These are phyloP conservation scores for Myiozetetes cayanensis DNA, from an alignment of 2,113 vertebrate species.

Conservation along the genomic window DNA sequence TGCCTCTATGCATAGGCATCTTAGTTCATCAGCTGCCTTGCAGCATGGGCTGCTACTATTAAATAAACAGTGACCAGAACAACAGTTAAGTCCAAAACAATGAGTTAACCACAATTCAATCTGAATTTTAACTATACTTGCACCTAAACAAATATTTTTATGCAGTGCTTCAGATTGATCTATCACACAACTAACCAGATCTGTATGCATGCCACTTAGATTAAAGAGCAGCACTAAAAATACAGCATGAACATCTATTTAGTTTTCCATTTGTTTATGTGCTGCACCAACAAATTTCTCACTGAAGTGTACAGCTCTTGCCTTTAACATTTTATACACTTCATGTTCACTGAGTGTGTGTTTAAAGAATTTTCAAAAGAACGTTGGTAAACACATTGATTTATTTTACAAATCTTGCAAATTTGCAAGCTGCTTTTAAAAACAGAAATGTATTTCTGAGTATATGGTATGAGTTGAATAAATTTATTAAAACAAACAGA, in stretches of 20 bases:
- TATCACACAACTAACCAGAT: background rate
- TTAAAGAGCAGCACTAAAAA: background rate
- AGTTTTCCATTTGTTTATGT: background rate
- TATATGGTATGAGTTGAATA: slow-evolving; percentile 20
- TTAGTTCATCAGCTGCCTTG: background rate
- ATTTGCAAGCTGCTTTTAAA: slow-evolving; percentile 8
- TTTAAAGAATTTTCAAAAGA: background rate
- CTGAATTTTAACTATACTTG: background rate
- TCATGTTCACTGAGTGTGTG: background rate
- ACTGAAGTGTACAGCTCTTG: background rate
- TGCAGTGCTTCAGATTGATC: background rate
- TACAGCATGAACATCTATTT: background rate
- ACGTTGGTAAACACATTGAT: background rate
- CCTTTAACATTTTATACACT: background rate
- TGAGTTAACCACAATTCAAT: background rate
- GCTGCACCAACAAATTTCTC: background rate
- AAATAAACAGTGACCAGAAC: background rate
- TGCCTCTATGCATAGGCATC: background rate
- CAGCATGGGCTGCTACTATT: background rate
- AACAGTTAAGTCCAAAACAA: background rate
- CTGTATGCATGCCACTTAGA: background rate
- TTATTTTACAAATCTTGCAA: background rate
- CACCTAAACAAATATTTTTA: background rate
- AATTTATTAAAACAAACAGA: slow-evolving; percentile 22
- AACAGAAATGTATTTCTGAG: slow-evolving; percentile 27